Base-by-base conservation (phyloP, 1,140 invertebrate genomes). In the Dinothrombium tinctorium region DNA sequence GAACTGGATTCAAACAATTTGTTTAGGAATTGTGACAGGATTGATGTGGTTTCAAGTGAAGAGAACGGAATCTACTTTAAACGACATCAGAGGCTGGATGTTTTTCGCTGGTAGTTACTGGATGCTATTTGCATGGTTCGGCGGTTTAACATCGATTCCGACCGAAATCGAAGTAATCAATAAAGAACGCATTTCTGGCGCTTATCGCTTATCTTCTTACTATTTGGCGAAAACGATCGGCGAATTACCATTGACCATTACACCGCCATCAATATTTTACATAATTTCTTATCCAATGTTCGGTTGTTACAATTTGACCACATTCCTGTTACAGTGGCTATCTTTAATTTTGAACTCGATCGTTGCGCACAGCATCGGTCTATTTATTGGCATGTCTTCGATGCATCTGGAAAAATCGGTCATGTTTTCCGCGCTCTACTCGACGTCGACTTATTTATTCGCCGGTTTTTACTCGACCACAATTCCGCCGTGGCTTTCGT, bases 211-310 rank as follows among this genome's bases (percentile, higher is more conserved):
- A 24, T 81, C 76, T 20, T 76, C 79, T 5, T 82, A 80, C 55
- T 82, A 82, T 58, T 54, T 80, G 49, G 76, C 79, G 35, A 82
- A 81, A 62, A 79, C 79, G 72, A 66, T 76, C 32, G 76, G 77
- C 36, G 79, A 83, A 58, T 55, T 79, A 47, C 76, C 76, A 1
- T 52, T 81, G 44, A 74, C 73, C 6, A 66, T 82, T 42, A 72
- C 75, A 14, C 53, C 81, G 49, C 77, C 78, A 37, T 70, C 74
- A 33, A 68, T 77, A 47, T 80, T 79, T 60, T 73, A 77, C 55
- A 57, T 74, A 40, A 74, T 80, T 46, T 73, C 74, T 37, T 82
- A 79, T 57, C 73, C 74, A 37, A 72, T 82, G 69, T 59, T 80
- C 51, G 75, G 54, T 42, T 62, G 64, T 33, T 59, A 68, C 44